Base-by-base conservation (phyloP, 2,113 vertebrate species). In the Erythrolamprus reginae region DNA sequence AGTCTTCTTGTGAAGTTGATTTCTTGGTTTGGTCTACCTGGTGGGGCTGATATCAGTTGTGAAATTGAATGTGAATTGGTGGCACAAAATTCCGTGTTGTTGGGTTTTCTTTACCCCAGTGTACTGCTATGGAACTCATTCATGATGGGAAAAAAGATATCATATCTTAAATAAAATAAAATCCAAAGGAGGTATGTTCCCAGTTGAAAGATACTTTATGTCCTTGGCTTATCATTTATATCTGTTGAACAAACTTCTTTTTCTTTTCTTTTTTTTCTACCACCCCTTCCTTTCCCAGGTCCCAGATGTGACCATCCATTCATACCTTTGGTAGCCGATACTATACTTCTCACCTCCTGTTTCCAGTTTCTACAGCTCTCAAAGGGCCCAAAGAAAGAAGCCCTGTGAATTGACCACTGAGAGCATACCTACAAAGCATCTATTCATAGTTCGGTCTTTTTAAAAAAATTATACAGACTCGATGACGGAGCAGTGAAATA, bases 391-490 rank as follows among this genome's bases (percentile, higher is more conserved):
- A 15, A 86, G 96, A 96, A 96, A 96, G 95, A 96, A 96, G 94
- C 93, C 90, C 82, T 1, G 89, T 97, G 96, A 97, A 97, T 77
- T 96, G 96, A 97, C 95, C 95, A 96, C 96, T 96, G 96, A 97
- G 96, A 94, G 56, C 94, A 95, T 92, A 93, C 93, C 94, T 92
- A 97, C 96, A 97, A 96, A 96, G 96, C 94, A 93, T 90, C 95
- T 87, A 97, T 97, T 97, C 96, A 97, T 90, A 82, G 94, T 93
- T 94, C 3, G 9, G 24, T 26, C 19, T 55, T 82, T 17, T 82
- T 17, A 91, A 95, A 89, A 95, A 95, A 95, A 90, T 10, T 93
- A 93, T 92, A 94, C 94, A 95, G 95, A 95, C 95, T 95, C 94
- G 94, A 89, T 89, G 92, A 95, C 93, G 90, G 91, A 91, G 92